These are phyloP conservation scores for Jordanella pulchra DNA, from an alignment of 2,797 vertebrate genomes.

Conservation along the genomic window DNA sequence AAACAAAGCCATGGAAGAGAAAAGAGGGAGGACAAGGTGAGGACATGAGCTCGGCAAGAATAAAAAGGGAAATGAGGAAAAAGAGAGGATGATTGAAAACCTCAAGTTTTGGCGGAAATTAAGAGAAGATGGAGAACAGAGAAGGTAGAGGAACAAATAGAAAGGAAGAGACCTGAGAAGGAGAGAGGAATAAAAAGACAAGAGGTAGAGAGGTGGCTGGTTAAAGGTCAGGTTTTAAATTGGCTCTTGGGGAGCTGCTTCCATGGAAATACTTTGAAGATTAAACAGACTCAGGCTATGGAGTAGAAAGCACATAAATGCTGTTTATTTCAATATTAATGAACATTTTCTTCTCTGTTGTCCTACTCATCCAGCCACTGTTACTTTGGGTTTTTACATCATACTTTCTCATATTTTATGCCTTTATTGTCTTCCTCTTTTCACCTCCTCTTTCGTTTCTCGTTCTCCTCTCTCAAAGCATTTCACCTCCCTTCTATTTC, in stretches of 20 bases:
- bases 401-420: constrained; percentile 11
- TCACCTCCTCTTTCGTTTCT: neutral
- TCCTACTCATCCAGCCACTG: constrained; percentile 1
- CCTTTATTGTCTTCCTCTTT: neutral
- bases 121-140: neutral
- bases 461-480: neutral
- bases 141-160: constrained; percentile 20
- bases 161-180: constrained; percentile 15
- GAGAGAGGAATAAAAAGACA: constrained; percentile 9
- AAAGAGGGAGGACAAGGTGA: constrained; percentile 8
- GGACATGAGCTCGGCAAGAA: constrained; percentile 11
- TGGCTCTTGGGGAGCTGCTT: constrained; percentile 60
- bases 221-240: constrained; percentile 71
- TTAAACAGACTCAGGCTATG: constrained; percentile 40
- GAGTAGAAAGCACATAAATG: constrained; percentile 38
- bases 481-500: neutral
- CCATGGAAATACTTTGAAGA: constrained; percentile 67
- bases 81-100: neutral
- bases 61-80: neutral
- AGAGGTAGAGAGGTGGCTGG: constrained; percentile 41
- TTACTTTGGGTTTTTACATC: constrained; percentile 5
- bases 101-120: neutral
- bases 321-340: constrained; percentile 36
- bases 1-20: constrained; percentile 19
- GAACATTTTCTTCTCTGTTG: constrained; percentile 21